Base-by-base conservation (phyloP, 2,797 vertebrate species). In the Lophius americanus region DNA sequence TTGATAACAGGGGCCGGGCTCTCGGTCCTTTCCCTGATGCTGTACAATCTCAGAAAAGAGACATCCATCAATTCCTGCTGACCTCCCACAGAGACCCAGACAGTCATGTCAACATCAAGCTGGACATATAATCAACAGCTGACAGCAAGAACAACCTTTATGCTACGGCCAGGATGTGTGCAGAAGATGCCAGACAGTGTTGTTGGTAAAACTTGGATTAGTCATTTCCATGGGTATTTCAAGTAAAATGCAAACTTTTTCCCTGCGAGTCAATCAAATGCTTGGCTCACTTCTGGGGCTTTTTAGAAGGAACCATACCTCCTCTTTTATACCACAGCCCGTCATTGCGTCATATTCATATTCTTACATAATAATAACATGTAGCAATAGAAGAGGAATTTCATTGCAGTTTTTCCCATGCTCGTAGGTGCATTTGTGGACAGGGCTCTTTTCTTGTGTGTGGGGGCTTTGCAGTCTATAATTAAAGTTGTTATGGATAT, bases 31-130 rank as follows among this genome's bases (percentile, higher is more conserved):
- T 47, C 68, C 12, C 11, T 47, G 37, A 68, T 55, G 68, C 78
- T 67, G 69, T 51, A 78, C 69, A 79, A 74, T 85, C 82, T 82
- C 75, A 63, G 67, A 78, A 84, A 83, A 79, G 60, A 84, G 83
- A 85, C 87, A 88, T 91, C 87, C 85, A 82, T 91, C 73, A 88
- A 79, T 70, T 61, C 64, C 75, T 76, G 79, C 75, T 56, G 63
- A 76, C 78, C 81, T 80, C 88, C 76, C 73, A 54, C 68, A 83
- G 82, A 79, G 75, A 51, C 71, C 64, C 66, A 79, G 83, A 78
- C 88, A 83, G 75, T 69, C 71, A 42, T 72, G 83, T 87, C 85
- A 78, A 75, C 74, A 77, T 82, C 82, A 80, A 50, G 11, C 70
- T 59, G 70, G 75, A 88, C 44, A 62, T 79, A 77, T 80, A 85